These are phyloP conservation scores for Corticium candelabrum DNA, from an alignment of 37 sponge, comb jelly and placozoan species.

Conservation along the genomic window DNA sequence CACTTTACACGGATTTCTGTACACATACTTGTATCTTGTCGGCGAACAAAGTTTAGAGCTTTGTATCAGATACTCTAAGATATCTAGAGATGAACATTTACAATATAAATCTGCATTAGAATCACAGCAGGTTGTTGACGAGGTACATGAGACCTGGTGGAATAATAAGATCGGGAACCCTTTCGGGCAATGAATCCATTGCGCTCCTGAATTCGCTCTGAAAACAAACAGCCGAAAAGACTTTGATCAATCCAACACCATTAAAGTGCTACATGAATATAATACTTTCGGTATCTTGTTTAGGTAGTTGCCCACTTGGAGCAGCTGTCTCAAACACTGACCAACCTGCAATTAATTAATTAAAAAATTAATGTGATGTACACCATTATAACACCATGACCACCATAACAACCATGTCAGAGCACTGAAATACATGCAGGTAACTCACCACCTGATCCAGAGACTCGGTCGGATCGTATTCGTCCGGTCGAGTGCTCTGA, in stretches of 20 bases:
- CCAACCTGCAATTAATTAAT: too few relatives aligned
- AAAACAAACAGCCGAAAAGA: neutral
- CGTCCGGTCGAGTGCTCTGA: neutral
- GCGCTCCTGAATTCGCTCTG: neutral
- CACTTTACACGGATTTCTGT: neutral
- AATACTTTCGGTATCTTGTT: neutral
- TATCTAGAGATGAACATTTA: neutral
- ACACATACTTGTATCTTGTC: neutral
- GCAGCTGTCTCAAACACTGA: slow-evolving; percentile 2
- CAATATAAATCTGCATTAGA: too few relatives aligned
- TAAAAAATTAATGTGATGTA: too few relatives aligned
- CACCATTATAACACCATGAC: too few relatives aligned
- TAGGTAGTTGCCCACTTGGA: neutral
- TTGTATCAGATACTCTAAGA: neutral
- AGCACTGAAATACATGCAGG: neutral
- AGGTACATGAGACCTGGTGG: neutral
- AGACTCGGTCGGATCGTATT: neutral
- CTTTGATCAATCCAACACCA: too few relatives aligned
- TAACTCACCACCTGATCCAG: neutral
- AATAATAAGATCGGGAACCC: neutral
- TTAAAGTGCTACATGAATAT: neutral
- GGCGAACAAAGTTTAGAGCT: neutral
- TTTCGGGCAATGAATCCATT: neutral
- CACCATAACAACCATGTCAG: neutral
- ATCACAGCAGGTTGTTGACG: neutral